Conservation (phyloP, 1,140 invertebrate species). For the Lepidurus packardi region DNA sequence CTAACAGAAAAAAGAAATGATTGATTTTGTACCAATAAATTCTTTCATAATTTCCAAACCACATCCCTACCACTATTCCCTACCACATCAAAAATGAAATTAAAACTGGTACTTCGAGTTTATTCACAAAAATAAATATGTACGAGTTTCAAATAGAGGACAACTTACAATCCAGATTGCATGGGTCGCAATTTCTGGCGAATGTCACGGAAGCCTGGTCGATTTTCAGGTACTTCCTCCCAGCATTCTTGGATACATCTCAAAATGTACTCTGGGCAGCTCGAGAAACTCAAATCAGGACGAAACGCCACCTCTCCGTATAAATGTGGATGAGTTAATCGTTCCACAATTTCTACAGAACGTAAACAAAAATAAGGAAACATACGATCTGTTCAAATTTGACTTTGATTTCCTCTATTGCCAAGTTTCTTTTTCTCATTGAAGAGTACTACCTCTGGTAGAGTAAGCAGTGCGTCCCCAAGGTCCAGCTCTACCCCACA, state of each 20-base stretch:
- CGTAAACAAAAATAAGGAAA: neutral
- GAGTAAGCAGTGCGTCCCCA: conserved; percentile 60
- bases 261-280: conserved; percentile 55
- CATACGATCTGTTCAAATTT: neutral
- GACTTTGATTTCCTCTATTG: neutral
- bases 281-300: conserved; percentile 52
- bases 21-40: neutral
- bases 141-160: conserved; percentile 34
- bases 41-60: neutral
- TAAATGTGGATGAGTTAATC: conserved; percentile 44
- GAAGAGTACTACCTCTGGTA: conserved; percentile 48
- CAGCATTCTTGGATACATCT: conserved; percentile 68
- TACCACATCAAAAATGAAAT: too few relatives aligned
- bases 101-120: conserved; percentile 23
- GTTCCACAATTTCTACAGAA: conserved; percentile 47
- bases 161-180: conserved; percentile 62
- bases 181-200: conserved; percentile 66
- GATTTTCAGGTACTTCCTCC: conserved; percentile 63
- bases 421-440: neutral
- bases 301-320: conserved; percentile 46
- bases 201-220: conserved; percentile 64
- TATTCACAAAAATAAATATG: neutral
- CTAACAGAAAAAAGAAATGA: conserved; percentile 42
- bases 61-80: too few relatives aligned
- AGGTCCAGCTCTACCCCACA: conserved; percentile 59